Base-by-base conservation (phyloP, 2,888 invertebrate genomes). In the Leptopilina myrica region DNA sequence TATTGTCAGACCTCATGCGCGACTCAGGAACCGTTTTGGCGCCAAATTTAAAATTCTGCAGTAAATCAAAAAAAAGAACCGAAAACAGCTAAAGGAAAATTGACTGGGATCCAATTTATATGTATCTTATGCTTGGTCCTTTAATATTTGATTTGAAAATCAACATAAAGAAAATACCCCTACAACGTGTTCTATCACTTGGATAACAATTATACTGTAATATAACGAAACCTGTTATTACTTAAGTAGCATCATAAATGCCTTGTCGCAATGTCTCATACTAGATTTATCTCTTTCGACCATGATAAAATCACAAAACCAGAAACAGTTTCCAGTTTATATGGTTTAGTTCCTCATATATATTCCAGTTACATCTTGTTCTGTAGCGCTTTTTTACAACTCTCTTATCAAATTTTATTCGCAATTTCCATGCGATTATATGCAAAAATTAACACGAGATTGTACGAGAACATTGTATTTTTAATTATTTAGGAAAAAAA, bases 231-330 rank as follows among this genome's bases (percentile, higher is more conserved):
- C 73, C 73, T 73, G 73, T 73, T 73, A 73, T 73, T 73, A 73
- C 53, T 73, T 73, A 73, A 73, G 73, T 73, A 73, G 73, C 56
- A 56, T 73, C 73, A 73, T 73, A 73, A 73, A 73, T 56, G 73
- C 73, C 73, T 73, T 73, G 56, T 73, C 69, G 6, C 5, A 20
- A 53, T 49, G 69, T 49, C 20, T 69, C 53, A 49, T 53, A 7
- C 12, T 20, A 69, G 73, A 73, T 73, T 73, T 73, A 73, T 73
- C 56, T 56, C 53, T 33, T 26, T 12, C 26, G 26, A 49, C 49
- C 49, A 33, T 33, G 73, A 73, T 73, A 73, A 56, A 73, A 73
- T 73, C 73, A 40, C 73, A 56, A 49, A 49, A 56, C 73, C 33
- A 56, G 73, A 73, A 73, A 73, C 73, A 73, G 73, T 53, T 53